phyloP scores from a whole-genome alignment of 2,113 vertebrate genomes.

The Phyllostomus discolor region DNA sequence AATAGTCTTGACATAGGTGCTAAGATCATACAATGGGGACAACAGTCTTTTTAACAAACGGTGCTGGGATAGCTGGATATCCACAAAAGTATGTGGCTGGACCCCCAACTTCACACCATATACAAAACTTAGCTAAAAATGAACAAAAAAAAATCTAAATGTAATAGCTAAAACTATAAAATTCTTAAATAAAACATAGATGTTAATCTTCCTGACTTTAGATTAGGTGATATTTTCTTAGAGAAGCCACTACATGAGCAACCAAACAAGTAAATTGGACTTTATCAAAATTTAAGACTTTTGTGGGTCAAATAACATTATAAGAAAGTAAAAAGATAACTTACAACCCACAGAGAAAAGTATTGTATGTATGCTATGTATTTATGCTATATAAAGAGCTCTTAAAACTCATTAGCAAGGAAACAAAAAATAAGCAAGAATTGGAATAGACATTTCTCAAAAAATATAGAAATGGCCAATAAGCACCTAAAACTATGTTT shows the following conservation, averaged over 20 bases:
- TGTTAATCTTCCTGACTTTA: background rate
- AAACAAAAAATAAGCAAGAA: background rate
- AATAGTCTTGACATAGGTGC: background rate
- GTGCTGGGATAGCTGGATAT: background rate
- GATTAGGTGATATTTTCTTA: background rate
- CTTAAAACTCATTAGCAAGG: background rate
- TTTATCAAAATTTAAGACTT: background rate
- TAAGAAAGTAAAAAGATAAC: background rate
- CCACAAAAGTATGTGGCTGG: background rate
- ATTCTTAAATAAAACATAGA: background rate
- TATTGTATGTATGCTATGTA: background rate
- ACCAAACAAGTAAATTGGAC: background rate
- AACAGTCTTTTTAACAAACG: background rate
- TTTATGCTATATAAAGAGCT: background rate
- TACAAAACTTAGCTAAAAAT: background rate
- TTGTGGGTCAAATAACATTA: background rate
- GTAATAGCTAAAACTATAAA: background rate
- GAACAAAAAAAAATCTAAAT: background rate
- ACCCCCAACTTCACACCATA: background rate
- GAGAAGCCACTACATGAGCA: background rate
- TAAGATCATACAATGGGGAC: background rate
- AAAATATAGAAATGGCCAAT: background rate
- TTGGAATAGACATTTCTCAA: background rate
- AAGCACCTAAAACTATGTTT: background rate
- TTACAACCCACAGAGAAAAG: background rate